A percentile compares a stretch with the other conserved stretches of the same genome.
These are phyloP conservation scores for Aplidium turbinatum DNA, from an alignment of 23 tunicate species.

Conservation along the genomic window DNA sequence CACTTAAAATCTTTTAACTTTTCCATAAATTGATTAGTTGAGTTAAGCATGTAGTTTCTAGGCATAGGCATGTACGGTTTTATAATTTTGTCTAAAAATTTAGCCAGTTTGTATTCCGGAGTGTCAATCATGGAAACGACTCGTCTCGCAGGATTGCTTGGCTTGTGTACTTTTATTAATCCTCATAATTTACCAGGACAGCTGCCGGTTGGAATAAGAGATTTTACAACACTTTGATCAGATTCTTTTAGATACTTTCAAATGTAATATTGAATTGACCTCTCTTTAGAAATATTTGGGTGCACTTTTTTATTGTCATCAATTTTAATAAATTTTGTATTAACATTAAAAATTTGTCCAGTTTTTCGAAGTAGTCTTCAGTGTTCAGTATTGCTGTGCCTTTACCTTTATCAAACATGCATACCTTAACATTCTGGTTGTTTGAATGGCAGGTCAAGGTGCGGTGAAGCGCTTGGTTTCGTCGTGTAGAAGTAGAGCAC, in stretches of 20 bases:
- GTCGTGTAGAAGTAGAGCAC: neutral
- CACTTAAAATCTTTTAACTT: neutral
- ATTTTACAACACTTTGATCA: neutral
- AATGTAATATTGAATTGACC: slow-evolving; percentile 9
- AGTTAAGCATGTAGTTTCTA: neutral
- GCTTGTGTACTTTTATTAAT: slow-evolving; percentile 6
- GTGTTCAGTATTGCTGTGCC: slow-evolving; percentile 10
- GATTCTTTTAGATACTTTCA: slow-evolving; percentile 4
- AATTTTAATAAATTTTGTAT: neutral
- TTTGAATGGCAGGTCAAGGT: neutral
- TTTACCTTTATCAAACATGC: slow-evolving; percentile 25
- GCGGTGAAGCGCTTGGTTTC: slow-evolving; percentile 3
- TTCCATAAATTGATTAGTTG: slow-evolving; percentile 2
- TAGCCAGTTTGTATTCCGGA: slow-evolving; percentile 15
- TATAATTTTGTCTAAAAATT: slow-evolving; percentile 5
- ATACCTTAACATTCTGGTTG: slow-evolving; percentile 4
- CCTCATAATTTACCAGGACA: slow-evolving; percentile 4
- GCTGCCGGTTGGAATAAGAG: neutral
- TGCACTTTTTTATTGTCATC: neutral
- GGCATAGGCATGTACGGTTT: slow-evolving; percentile 24
- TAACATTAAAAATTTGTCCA: slow-evolving; percentile 1
- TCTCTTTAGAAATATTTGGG: slow-evolving; percentile 8
- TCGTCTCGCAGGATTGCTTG: slow-evolving; percentile 11
- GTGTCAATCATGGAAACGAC: slow-evolving; percentile 24
- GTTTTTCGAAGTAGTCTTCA: slow-evolving; percentile 1